These are phyloP conservation scores for Perizoma affinitatum DNA, from an alignment of 2,888 invertebrate species.

Conservation along the genomic window DNA sequence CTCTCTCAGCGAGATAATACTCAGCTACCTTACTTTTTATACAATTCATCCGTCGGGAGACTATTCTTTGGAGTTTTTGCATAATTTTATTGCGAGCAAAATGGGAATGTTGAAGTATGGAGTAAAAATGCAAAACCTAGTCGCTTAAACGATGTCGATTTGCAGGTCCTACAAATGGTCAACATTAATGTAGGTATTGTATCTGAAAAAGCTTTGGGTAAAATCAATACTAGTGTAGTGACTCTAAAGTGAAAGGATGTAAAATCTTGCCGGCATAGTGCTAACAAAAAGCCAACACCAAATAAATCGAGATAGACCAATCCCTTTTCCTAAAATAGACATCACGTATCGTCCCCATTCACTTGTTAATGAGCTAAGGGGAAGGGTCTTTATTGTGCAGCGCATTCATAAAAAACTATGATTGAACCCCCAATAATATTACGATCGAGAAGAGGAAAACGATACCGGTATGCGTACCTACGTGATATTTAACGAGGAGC, in stretches of 20 bases:
- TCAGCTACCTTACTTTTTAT: conserved; percentile 3
- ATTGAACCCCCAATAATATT: conserved; percentile 2
- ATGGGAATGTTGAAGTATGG: neutral
- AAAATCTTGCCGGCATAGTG: neutral
- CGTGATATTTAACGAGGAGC: neutral
- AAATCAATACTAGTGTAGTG: too few species aligned
- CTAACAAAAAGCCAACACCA: conserved; percentile 23
- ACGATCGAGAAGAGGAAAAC: neutral
- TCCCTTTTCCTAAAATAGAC: conserved; percentile 35
- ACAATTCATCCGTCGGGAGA: conserved; percentile 10
- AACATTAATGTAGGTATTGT: too few species aligned
- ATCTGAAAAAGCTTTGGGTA: too few species aligned
- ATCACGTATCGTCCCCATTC: conserved; percentile 50
- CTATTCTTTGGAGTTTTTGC: conserved; percentile 7
- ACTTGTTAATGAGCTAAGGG: conserved; percentile 42
- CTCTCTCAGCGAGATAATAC: conserved; percentile 18
- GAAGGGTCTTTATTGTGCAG: conserved; percentile 21
- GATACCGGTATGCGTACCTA: too few species aligned
- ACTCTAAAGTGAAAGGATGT: too few species aligned
- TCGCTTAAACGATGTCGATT: neutral
- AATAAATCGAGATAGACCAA: conserved; percentile 9
- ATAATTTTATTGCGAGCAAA: neutral
- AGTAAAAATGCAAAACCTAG: neutral
- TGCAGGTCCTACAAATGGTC: neutral
- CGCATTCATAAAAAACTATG: conserved; percentile 3